phyloP scores from a whole-genome alignment of 2,113 vertebrate genomes.

The Pogona vitticeps region DNA sequence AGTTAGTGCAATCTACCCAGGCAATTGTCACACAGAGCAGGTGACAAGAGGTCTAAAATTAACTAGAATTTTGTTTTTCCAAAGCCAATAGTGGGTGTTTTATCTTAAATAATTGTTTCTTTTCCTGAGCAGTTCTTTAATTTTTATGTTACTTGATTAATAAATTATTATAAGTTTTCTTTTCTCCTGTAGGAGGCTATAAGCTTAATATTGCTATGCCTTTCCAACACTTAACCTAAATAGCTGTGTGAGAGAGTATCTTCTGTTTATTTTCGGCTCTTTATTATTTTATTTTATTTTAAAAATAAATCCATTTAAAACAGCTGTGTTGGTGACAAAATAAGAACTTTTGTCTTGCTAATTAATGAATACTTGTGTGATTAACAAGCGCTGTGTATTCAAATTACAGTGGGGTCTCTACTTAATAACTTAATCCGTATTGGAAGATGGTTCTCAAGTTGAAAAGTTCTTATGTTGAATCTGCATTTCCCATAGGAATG shows the following conservation, averaged over 20 bases:
- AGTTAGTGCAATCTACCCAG: slow-evolving; percentile 76
- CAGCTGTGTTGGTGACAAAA: slow-evolving; percentile 47
- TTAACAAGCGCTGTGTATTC: background rate
- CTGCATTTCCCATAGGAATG: no score
- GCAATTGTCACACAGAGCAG: slow-evolving; percentile 63
- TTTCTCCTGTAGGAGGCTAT: slow-evolving; percentile 36
- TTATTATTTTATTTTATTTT: slow-evolving; percentile 49
- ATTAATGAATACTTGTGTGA: slow-evolving; percentile 35
- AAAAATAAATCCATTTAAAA: slow-evolving; percentile 46
- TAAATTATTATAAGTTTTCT: slow-evolving; percentile 28
- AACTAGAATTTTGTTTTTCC: slow-evolving; percentile 27
- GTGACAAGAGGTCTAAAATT: slow-evolving; percentile 42
- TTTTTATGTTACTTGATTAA: slow-evolving; percentile 35
- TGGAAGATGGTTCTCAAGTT: no score
- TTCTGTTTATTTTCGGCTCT: slow-evolving; percentile 46
- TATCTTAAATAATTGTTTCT: slow-evolving; percentile 54
- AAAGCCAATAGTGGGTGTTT: slow-evolving; percentile 40
- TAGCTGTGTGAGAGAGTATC: slow-evolving; percentile 51
- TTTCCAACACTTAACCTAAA: slow-evolving; percentile 48
- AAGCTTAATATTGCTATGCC: slow-evolving; percentile 38
- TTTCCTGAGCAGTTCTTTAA: background rate
- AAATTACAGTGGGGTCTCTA: no score
- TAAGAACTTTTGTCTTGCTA: slow-evolving; percentile 32
- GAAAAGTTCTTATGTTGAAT: no score
- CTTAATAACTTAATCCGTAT: no score